Percentiles rank a stretch among this genome's conserved stretches.
These are phyloP conservation scores for Cynopterus sphinx DNA, from an alignment of 2,797 vertebrate genomes.

Conservation along the genomic window DNA sequence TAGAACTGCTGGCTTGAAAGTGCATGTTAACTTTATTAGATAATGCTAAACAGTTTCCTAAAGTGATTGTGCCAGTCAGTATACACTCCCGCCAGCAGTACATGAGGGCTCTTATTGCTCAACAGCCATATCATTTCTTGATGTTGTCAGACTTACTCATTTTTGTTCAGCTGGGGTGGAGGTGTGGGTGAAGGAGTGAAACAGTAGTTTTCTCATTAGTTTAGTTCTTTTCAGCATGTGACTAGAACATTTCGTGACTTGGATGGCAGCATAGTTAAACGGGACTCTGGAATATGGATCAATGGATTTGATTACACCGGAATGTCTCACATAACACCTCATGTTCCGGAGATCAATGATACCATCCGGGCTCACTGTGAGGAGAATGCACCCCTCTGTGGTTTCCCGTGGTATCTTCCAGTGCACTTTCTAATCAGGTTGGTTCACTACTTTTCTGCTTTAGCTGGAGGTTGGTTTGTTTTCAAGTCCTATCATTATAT, in stretches of 20 bases:
- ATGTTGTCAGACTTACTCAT: background rate
- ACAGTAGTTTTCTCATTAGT: slow-evolving; percentile 9
- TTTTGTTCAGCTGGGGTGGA: background rate
- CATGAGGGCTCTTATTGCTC: background rate
- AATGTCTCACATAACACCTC: slow-evolving; percentile 92
- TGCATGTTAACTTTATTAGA: background rate
- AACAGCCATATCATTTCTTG: background rate
- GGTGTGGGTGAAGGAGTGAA: background rate
- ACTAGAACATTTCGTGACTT: slow-evolving; percentile 92
- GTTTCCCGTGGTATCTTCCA: slow-evolving; percentile 97
- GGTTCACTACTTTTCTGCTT: slow-evolving; percentile 70
- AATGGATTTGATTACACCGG: slow-evolving; percentile 97
- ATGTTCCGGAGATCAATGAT: slow-evolving; percentile 94
- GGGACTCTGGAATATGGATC: slow-evolving; percentile 97
- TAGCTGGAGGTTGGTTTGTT: background rate
- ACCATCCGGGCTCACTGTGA: slow-evolving; percentile 90
- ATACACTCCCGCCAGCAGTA: background rate
- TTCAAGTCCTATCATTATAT: background rate
- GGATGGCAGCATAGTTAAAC: slow-evolving; percentile 90
- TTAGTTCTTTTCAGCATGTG: slow-evolving; percentile 87
- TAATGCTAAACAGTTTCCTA: background rate
- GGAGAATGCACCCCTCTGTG: slow-evolving; percentile 92
- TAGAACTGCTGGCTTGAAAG: background rate
- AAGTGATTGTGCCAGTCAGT: background rate
- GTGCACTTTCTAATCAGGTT: slow-evolving; percentile 95